A percentile compares a stretch with the other conserved stretches of the same genome.
Evolutionary conservation across 92 coral and sea anemone species (phyloP).

Genomic region (Phenganax subtilis): DNA sequence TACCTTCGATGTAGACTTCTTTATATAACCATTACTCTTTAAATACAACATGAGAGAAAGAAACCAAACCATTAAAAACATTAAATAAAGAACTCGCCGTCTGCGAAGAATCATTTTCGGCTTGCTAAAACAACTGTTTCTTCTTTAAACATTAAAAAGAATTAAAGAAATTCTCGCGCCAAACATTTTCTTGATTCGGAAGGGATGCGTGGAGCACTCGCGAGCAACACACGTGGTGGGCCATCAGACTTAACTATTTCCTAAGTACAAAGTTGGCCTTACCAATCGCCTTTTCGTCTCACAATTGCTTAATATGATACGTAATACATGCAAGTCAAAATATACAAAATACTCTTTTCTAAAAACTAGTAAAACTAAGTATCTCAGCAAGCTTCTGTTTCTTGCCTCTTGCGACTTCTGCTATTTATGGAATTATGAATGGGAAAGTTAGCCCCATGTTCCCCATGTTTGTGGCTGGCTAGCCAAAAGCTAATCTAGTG

Average conservation of each 20-base stretch:
- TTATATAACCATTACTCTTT: background rate
- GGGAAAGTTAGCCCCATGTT: background rate
- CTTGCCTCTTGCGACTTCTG: too few species aligned
- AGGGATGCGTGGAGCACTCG: slow-evolving; percentile 8
- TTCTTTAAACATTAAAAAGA: slow-evolving; percentile 18
- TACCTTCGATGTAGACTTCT: background rate
- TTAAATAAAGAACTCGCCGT: slow-evolving; percentile 9
- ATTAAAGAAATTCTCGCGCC: background rate
- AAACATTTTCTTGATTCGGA: background rate
- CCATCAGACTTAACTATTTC: background rate
- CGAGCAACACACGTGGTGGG: background rate
- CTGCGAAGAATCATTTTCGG: slow-evolving; percentile 28
- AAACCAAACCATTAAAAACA: slow-evolving; percentile 18
- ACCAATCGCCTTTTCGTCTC: too few species aligned
- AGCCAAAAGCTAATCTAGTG: background rate
- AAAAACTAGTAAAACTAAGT: too few species aligned
- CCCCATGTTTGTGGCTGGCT: background rate
- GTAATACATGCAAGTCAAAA: too few species aligned
- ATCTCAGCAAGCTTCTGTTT: too few species aligned
- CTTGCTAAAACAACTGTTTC: background rate
- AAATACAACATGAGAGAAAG: slow-evolving; percentile 13
- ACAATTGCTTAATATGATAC: too few species aligned
- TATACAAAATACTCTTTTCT: too few species aligned
- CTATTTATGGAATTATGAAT: too few species aligned
- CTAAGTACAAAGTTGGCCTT: background rate